Evolutionary conservation across 2,888 invertebrate genomes (phyloP), one percentile per base, ranked within the genome.

Genomic region (Hirtodrosophila histrioides): DNA sequence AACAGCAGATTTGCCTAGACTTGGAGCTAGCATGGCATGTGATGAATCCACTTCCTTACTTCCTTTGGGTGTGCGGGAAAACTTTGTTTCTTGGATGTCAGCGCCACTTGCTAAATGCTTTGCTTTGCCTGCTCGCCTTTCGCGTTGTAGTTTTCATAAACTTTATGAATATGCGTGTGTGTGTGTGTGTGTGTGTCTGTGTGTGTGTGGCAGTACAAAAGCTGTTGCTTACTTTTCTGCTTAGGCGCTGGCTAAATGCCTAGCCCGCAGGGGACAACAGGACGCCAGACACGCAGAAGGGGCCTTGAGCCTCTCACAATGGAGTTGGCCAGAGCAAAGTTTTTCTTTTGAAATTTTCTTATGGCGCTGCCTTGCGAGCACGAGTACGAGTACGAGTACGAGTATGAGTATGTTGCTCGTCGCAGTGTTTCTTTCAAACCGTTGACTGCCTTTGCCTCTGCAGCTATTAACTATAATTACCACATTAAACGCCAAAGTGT

Each of bases 401-500:
- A 4, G 27, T 27, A 27, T 3, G 27, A 41, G 67, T 65, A 37
- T 57, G 58, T 61, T 45, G 44, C 36, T 10, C 35, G 43, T 54
- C 48, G 60, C 60, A 43, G 54, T 54, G 65, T 51, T 76, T 54
- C 71, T 56, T 51, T 63, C 67, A 77, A 75, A 66, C 67, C 72
- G 75, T 82, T 88, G 79, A 67, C 66, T 78, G 76, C 57, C 73
- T 76, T 72, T 66, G 76, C 57, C 73, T 76, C 69, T 66, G 78
- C 49, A 68, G 86, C 88, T 88, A 85, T 85, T 85, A 88, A 85
- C 88, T 73, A 80, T 84, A 85, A 85, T 85, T 88, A 88, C 86
- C 88, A 71, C 88, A 85, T 88, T 86, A 88, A 85, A 86, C 75
- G 88, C 51, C 78, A 86, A 86, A 88, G 82, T 87, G 86, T 82